A percentile compares a stretch with the other conserved stretches of the same genome.
phyloP scores from a whole-genome alignment of 2,113 vertebrate species.

The Narcine bancroftii region DNA sequence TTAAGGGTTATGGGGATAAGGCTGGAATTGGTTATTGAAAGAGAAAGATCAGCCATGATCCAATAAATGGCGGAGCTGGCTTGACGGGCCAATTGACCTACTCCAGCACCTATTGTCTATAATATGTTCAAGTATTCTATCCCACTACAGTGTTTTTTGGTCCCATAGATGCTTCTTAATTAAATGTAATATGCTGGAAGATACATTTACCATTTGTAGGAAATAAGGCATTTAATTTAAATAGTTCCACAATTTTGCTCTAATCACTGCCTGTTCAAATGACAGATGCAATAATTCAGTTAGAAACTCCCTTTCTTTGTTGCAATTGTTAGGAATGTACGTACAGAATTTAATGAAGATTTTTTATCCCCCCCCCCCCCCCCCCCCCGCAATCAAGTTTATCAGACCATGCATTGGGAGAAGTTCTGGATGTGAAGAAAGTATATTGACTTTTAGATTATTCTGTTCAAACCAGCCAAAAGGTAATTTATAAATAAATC shows the following conservation, averaged over 20 bases:
- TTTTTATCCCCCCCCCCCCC: too few species aligned
- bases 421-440: neutral
- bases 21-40: too few species aligned
- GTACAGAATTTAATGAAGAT: neutral
- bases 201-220: neutral
- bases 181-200: neutral
- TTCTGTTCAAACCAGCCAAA: conserved; percentile 55
- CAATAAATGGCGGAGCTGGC: too few species aligned
- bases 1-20: too few species aligned
- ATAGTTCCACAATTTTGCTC: neutral
- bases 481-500: conserved; percentile 47
- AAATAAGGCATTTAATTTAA: neutral
- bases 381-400: neutral
- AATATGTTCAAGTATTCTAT: too few species aligned
- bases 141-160: neutral
- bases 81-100: too few species aligned
- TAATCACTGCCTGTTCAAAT: neutral
- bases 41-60: too few species aligned
- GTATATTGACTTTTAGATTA: conserved; percentile 26
- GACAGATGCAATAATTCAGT: neutral
- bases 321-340: neutral
- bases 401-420: neutral
- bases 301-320: neutral
- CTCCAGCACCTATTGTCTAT: too few species aligned
- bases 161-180: neutral